Evolutionary conservation across 2,113 vertebrate genomes (phyloP).

Genomic region (Ageneiosus marmoratus): DNA sequence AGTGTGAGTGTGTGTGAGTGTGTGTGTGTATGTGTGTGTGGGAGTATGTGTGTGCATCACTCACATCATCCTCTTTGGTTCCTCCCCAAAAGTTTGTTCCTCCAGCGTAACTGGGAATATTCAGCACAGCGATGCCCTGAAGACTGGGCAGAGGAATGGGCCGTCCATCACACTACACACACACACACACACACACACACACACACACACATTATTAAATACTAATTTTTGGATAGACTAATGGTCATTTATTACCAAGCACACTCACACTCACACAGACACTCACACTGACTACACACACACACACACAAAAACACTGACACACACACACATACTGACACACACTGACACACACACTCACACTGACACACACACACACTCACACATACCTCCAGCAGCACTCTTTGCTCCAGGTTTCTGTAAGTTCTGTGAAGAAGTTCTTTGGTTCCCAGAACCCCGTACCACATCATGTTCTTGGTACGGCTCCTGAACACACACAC

Average conservation of each 20-base stretch:
- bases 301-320: conserved; percentile 66
- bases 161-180: conserved; percentile 91
- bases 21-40: not conserved
- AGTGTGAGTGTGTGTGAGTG: not conserved
- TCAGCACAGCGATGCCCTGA: conserved; percentile 94
- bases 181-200: not conserved
- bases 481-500: conserved; percentile 78
- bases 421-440: conserved; percentile 95
- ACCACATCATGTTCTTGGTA: conserved; percentile 99
- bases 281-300: conserved; percentile 66
- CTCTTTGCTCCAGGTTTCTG: conserved; percentile 97
- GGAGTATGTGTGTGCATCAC: conserved; percentile 44
- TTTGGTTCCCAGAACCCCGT: conserved; percentile 94
- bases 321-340: not conserved
- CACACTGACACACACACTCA: not conserved
- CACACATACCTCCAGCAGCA: conserved; percentile 87
- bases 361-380: conserved; percentile 10
- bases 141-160: conserved; percentile 97
- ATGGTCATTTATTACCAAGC: conserved; percentile 43
- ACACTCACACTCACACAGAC: conserved; percentile 71
- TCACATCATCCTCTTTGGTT: conserved; percentile 97
- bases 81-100: conserved; percentile 99
- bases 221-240: not conserved
- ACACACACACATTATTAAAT: too few species aligned
- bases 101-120: conserved; percentile 96